Evolutionary conservation across 2,113 vertebrate species (phyloP), one percentile per base, ranked within the genome.

Genomic region (Microcebus murinus): DNA sequence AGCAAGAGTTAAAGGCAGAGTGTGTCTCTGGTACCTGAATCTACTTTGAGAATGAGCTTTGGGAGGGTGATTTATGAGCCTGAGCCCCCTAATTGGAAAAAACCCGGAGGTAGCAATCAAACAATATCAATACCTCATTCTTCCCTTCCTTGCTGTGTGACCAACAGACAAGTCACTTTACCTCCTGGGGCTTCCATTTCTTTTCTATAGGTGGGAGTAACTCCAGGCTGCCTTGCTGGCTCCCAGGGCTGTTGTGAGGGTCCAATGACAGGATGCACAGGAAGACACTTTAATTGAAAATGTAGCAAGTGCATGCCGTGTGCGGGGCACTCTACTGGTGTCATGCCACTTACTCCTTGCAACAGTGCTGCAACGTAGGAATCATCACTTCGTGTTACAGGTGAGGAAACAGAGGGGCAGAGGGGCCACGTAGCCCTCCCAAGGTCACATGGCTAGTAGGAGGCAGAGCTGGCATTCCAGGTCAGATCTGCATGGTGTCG

Each of bases 71-170:
- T 27, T 25, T 52, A 68, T 63, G 80, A 74, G 70, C 50, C 39
- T 48, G 79, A 93, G 57, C 87, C 83, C 83, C 90, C 36, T 90
- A 74, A 87, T 42, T 95, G 48, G 93, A 94, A 82, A 88, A 71
- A 63, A 57, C 61, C 81, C 88, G 92, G 90, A 87, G 71, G 93
- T 14, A 85, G 29, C 74, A 92, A 96, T 93, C 73, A 97, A 90
- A 87, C 20, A 63, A 80, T 70, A 74, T 82, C 87, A 83, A 87
- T 65, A 68, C 90, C 73, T 95, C 71, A 20, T 11, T 92, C 20
- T 48, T 85, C 73, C 31, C 42, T 70, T 77, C 36, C 45, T 95
- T 67, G 76, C 34, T 82, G 39, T 80, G 80, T 89, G 91, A 63
- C 34, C 6, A 0, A 0, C 61, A 77, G 74, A 96, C 48, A 68